Evolutionary conservation across 1,140 invertebrate genomes (phyloP).

Genomic region (Dolichoris vasculosae): DNA sequence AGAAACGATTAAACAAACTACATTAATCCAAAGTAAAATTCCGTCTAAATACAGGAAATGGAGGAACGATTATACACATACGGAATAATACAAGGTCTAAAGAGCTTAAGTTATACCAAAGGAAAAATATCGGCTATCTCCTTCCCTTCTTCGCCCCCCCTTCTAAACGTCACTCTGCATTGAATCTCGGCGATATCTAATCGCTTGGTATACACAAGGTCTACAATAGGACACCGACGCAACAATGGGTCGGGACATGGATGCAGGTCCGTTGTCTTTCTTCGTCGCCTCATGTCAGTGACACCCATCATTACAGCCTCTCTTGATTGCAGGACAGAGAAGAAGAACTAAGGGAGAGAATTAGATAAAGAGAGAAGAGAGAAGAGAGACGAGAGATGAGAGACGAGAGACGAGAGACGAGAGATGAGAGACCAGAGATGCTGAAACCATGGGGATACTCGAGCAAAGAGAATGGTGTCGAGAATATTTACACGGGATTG

Average conservation of each 20-base stretch:
- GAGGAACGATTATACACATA: constrained; percentile 27
- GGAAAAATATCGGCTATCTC: constrained; percentile 1
- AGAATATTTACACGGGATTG: constrained; percentile 46
- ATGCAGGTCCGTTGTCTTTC: constrained; percentile 51
- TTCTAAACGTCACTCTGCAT: constrained; percentile 30
- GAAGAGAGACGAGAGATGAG: neutral
- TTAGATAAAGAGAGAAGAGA: neutral
- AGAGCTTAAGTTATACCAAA: constrained; percentile 31
- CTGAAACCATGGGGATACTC: neutral
- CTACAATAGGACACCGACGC: constrained; percentile 33
- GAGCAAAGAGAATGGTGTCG: neutral
- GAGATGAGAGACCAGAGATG: neutral
- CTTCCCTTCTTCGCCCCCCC: neutral
- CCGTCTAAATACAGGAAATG: constrained; percentile 17
- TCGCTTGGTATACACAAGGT: constrained; percentile 29
- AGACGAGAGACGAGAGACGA: too few relatives aligned
- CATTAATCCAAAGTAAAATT: neutral
- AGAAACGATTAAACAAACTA: neutral
- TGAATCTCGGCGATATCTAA: constrained; percentile 43
- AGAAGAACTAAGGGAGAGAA: neutral
- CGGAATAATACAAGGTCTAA: neutral
- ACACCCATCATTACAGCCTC: constrained; percentile 49
- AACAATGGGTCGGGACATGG: constrained; percentile 29
- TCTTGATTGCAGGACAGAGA: neutral
- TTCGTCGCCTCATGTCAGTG: constrained; percentile 48